These are phyloP conservation scores for Polymixis lichenea DNA, from an alignment of 2,888 invertebrate species.

Conservation along the genomic window DNA sequence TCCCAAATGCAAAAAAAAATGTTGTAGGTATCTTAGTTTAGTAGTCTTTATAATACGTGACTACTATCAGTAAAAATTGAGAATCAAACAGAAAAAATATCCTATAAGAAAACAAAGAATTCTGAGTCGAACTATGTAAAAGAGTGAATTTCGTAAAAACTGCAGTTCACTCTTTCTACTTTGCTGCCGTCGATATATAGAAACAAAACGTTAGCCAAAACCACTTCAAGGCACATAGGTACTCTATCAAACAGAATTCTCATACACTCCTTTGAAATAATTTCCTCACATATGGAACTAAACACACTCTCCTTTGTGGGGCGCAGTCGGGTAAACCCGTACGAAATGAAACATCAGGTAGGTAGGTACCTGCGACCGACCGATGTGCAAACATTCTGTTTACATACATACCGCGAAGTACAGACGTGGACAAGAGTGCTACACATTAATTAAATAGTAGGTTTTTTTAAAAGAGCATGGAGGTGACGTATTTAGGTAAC, in stretches of 20 bases:
- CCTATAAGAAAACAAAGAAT: no score
- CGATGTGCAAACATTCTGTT: slow-evolving; percentile 68
- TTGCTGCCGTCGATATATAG: background rate
- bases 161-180: no score
- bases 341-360: slow-evolving; percentile 66
- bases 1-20: no score
- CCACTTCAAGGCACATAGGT: background rate
- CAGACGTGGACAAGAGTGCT: slow-evolving; percentile 29
- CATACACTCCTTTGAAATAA: slow-evolving; percentile 34
- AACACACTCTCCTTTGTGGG: slow-evolving; percentile 59
- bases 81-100: no score
- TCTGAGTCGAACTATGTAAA: no score
- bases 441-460: background rate
- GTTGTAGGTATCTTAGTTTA: no score
- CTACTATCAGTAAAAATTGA: no score
- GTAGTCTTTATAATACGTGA: no score
- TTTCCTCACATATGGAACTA: slow-evolving; percentile 33
- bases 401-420: slow-evolving; percentile 66
- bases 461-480: no score
- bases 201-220: background rate
- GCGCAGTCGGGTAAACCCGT: slow-evolving; percentile 55
- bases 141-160: no score
- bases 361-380: slow-evolving; percentile 64
- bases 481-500: no score
- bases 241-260: background rate